Conservation (phyloP, 2,888 invertebrate genomes). For the Cetonia aurata region DNA sequence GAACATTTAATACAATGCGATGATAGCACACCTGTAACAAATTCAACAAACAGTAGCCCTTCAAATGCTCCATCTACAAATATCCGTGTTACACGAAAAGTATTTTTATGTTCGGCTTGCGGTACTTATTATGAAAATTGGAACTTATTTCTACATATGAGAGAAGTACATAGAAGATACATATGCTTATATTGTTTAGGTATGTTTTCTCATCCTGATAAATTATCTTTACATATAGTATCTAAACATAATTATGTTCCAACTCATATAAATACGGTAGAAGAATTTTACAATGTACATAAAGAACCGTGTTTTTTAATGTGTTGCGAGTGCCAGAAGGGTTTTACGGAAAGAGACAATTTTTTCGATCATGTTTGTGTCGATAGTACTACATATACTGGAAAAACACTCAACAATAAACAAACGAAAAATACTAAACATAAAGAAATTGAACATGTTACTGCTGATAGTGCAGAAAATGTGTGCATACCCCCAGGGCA, state of each 20-base stretch:
- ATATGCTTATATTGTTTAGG: constrained; percentile 88
- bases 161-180: constrained; percentile 83
- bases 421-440: constrained; percentile 29
- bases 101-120: constrained; percentile 85
- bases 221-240: constrained; percentile 81
- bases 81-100: constrained; percentile 80
- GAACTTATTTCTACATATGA: constrained; percentile 88
- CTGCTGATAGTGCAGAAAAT: constrained; percentile 53
- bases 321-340: constrained; percentile 85
- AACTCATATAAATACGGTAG: constrained; percentile 74
- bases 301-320: constrained; percentile 80
- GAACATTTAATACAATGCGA: constrained; percentile 77
- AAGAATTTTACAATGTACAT: constrained; percentile 75
- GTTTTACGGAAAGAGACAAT: constrained; percentile 81
- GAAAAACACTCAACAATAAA: constrained; percentile 11
- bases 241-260: constrained; percentile 84
- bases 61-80: constrained; percentile 66
- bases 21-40: constrained; percentile 47
- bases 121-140: constrained; percentile 88
- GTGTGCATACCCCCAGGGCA: constrained; percentile 48
- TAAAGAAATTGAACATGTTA: constrained; percentile 47
- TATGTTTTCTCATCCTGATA: constrained; percentile 85
- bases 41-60: constrained; percentile 34
- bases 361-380: constrained; percentile 81
- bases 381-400: constrained; percentile 48